Conservation (phyloP, 2,113 vertebrate species). For the Apus apus region DNA sequence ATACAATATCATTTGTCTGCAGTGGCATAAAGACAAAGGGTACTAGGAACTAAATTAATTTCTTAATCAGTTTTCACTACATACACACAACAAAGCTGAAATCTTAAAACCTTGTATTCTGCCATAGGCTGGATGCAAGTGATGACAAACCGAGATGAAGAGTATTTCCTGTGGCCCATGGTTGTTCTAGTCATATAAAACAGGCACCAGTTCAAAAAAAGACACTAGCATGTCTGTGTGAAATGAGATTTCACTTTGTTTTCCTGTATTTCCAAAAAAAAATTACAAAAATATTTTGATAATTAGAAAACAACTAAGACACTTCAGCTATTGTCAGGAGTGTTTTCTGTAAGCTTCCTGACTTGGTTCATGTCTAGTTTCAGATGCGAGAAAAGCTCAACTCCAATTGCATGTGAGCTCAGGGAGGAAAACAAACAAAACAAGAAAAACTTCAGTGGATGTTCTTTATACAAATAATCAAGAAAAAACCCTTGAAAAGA, state of each 20-base stretch:
- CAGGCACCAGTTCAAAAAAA: neutral
- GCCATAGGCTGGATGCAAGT: neutral
- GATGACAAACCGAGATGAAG: neutral
- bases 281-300: fast-evolving
- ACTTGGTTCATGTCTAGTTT: neutral
- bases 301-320: neutral
- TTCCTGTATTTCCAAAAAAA: neutral
- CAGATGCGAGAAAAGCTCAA: neutral
- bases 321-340: neutral
- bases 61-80: neutral
- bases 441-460: neutral
- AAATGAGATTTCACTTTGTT: neutral
- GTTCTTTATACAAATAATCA: neutral
- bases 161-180: neutral
- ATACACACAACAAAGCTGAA: neutral
- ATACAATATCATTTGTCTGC: neutral
- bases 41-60: neutral
- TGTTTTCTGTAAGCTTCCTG: neutral
- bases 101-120: neutral
- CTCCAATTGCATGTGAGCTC: neutral
- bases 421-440: neutral
- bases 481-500: neutral
- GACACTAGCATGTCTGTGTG: neutral
- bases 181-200: neutral
- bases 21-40: neutral